Percentiles rank a stretch among this genome's conserved stretches.
phyloP scores from a whole-genome alignment of 2,888 invertebrate species.

The Tinea pellionella region DNA sequence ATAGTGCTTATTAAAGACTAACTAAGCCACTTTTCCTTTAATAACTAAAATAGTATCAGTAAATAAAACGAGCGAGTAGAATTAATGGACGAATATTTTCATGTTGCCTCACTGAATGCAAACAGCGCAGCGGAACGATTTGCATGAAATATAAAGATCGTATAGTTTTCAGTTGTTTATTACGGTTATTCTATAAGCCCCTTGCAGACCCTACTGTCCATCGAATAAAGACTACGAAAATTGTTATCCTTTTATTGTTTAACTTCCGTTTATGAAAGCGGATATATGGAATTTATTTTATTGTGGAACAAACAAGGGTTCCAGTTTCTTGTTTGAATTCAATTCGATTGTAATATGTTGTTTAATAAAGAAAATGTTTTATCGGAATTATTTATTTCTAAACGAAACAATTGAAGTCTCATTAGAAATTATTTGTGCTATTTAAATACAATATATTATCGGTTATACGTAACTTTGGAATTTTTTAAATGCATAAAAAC shows the following conservation, averaged over 20 bases:
- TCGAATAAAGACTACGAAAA: constrained; percentile 18
- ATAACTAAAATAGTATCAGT: too few relatives aligned
- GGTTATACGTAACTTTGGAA: too few relatives aligned
- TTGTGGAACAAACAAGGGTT: constrained; percentile 5
- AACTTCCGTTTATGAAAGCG: constrained; percentile 56
- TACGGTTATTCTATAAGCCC: constrained; percentile 34
- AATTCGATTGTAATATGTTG: not conserved
- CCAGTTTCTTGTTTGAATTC: not conserved
- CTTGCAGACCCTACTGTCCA: not conserved
- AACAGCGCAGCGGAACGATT: constrained; percentile 30
- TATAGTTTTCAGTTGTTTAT: constrained; percentile 62
- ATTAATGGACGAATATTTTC: too few relatives aligned
- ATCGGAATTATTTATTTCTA: not conserved
- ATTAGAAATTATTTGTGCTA: too few relatives aligned
- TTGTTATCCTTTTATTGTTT: constrained; percentile 54
- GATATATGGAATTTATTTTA: constrained; percentile 24
- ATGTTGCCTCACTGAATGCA: not conserved
- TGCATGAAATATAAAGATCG: constrained; percentile 69
- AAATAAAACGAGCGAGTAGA: too few relatives aligned
- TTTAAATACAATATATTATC: too few relatives aligned
- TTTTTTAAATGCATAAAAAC: too few relatives aligned
- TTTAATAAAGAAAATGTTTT: too few relatives aligned
- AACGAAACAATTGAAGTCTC: not conserved
- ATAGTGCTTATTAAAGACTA: too few relatives aligned
- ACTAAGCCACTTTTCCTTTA: too few relatives aligned